These are phyloP conservation scores for Helicoverpa assulta DNA, from an alignment of 2,888 invertebrate genomes.

Conservation along the genomic window DNA sequence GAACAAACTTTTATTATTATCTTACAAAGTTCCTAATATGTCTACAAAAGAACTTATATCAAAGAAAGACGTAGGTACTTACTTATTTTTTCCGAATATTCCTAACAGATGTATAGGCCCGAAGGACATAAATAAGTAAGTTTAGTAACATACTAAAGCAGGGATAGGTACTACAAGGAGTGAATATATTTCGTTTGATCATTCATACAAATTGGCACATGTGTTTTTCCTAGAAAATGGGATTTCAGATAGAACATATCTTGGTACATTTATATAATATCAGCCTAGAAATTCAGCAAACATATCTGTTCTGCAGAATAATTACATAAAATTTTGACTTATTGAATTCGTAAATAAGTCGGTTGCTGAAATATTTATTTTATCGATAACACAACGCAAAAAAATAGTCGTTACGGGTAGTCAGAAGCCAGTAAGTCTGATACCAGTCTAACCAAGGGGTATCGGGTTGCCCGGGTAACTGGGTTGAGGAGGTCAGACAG, in stretches of 20 bases:
- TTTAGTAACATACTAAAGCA: neutral
- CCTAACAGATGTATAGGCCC: constrained; percentile 11
- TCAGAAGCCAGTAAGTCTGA: no score
- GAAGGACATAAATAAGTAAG: constrained; percentile 1
- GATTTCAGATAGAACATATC: neutral
- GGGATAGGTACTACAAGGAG: neutral
- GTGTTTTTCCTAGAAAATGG: neutral
- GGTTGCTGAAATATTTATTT: no score
- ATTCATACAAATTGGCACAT: neutral
- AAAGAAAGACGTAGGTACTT: constrained; percentile 4
- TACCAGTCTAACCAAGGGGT: no score
- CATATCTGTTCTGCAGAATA: neutral
- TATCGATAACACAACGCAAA: neutral
- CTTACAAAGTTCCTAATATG: constrained; percentile 14
- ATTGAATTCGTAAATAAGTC: no score
- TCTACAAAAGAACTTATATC: constrained; percentile 17
- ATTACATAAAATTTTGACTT: neutral
- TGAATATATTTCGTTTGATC: neutral
- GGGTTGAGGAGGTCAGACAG: no score
- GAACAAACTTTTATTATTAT: constrained; percentile 25
- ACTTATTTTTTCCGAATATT: constrained; percentile 8
- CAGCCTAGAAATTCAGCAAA: neutral
- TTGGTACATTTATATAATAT: neutral
- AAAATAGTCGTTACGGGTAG: no score
- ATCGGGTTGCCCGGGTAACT: no score